phyloP scores from a whole-genome alignment of 2,113 vertebrate genomes.

The Colossoma macropomum region DNA sequence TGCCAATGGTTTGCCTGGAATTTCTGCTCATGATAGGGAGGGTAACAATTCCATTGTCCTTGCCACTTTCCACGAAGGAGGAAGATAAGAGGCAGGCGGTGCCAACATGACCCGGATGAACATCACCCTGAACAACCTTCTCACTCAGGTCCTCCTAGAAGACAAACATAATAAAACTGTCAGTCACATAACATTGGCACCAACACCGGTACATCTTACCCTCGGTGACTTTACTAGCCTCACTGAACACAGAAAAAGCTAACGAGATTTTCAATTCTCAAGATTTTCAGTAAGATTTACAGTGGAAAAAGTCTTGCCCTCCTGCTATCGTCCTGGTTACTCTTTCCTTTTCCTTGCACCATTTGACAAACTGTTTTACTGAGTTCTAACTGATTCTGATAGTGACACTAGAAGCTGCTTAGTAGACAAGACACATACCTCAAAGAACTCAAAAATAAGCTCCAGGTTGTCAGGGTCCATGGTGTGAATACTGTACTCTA shows the following conservation, averaged over 20 bases:
- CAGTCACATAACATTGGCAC: background rate
- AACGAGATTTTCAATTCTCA: no score
- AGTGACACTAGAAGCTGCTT: background rate
- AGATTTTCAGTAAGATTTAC: background rate
- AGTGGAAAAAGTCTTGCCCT: no score
- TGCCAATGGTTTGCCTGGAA: constrained; percentile 92
- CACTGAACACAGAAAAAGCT: background rate
- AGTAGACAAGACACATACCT: constrained; percentile 75
- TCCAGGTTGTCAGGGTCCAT: constrained; percentile 98
- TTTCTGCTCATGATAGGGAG: constrained; percentile 95
- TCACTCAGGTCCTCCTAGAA: constrained; percentile 90
- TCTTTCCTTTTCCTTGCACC: no score
- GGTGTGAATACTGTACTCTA: constrained; percentile 94
- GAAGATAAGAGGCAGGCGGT: constrained; percentile 94
- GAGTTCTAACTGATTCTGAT: no score
- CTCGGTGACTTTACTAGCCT: background rate
- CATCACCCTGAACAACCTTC: constrained; percentile 86
- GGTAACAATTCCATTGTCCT: constrained; percentile 85
- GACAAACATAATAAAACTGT: background rate
- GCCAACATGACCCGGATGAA: constrained; percentile 87
- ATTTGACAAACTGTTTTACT: no score
- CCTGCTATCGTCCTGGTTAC: no score
- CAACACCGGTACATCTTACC: background rate
- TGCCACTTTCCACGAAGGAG: constrained; percentile 85
- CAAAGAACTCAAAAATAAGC: constrained; percentile 96